These are phyloP conservation scores for Pipistrellus kuhlii DNA, from an alignment of 2,797 vertebrate species.

Conservation along the genomic window DNA sequence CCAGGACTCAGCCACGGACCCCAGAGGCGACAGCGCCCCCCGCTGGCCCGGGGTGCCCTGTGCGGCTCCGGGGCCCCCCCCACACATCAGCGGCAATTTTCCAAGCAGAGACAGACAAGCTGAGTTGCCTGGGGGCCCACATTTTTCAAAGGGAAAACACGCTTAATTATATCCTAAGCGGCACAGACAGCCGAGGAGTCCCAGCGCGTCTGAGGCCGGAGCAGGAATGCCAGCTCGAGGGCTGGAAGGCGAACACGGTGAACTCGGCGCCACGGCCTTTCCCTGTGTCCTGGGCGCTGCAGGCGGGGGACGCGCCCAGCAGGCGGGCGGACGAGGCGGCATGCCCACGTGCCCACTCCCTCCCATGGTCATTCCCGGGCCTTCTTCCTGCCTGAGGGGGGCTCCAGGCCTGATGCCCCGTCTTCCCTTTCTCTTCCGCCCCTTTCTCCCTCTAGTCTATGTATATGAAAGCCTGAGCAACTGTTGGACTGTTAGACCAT, in stretches of 20 bases:
- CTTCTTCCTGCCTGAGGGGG: not conserved
- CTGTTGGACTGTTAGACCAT: too few species aligned
- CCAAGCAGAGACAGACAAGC: conserved; percentile 80
- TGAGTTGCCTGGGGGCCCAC: conserved; percentile 77
- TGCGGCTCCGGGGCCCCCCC: conserved; percentile 66
- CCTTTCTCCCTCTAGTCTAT: not conserved
- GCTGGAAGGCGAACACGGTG: conserved; percentile 68
- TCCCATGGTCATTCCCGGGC: not conserved
- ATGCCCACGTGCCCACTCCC: accelerated
- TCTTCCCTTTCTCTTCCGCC: not conserved
- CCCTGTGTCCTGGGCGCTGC: not conserved
- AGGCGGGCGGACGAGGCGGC: not conserved
- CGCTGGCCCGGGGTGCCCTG: not conserved
- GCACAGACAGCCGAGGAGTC: conserved; percentile 78
- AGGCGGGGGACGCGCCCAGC: not conserved
- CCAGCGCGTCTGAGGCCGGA: conserved; percentile 77
- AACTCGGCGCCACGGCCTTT: not conserved
- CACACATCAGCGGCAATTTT: conserved; percentile 65
- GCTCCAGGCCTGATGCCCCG: not conserved
- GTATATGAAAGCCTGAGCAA: too few species aligned
- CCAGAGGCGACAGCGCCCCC: not conserved
- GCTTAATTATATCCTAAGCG: conserved; percentile 84
- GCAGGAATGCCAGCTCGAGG: conserved; percentile 76
- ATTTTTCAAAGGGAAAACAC: conserved; percentile 80
- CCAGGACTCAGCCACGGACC: not conserved